Evolutionary conservation across 2,888 invertebrate species (phyloP).

Genomic region (Perizoma flavofasciatum): DNA sequence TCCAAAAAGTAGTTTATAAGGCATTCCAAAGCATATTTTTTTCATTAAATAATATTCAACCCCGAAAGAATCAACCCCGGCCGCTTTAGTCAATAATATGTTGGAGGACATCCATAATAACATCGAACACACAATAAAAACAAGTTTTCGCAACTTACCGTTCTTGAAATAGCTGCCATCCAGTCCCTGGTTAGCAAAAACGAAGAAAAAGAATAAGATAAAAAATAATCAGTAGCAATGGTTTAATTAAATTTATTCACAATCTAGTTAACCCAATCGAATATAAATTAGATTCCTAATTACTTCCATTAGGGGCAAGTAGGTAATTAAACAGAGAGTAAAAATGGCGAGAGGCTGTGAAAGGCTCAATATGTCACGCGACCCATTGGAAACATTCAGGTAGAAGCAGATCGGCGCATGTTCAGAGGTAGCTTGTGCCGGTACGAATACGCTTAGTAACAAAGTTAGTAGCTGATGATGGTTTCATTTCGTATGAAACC

Average conservation of each 20-base stretch:
- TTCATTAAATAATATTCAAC: no score
- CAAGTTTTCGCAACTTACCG: slow-evolving; percentile 81
- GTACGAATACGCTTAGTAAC: no score
- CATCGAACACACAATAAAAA: no score
- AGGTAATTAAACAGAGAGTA: slow-evolving; percentile 22
- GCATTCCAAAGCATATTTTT: no score
- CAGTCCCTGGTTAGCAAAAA: slow-evolving; percentile 86
- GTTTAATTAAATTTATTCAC: slow-evolving; percentile 20
- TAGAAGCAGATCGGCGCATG: background rate
- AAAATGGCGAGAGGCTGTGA: slow-evolving; percentile 26
- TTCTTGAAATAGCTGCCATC: slow-evolving; percentile 91
- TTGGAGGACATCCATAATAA: no score
- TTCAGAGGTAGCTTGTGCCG: background rate
- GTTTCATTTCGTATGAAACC: no score
- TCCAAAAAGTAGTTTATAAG: no score
- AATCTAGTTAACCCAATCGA: slow-evolving; percentile 20
- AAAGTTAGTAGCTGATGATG: no score
- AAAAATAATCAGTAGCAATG: background rate
- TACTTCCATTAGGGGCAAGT: slow-evolving; percentile 6
- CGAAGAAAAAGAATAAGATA: slow-evolving; percentile 30
- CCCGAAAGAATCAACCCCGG: no score
- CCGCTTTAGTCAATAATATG: no score
- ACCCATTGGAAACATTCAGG: background rate
- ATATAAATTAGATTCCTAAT: slow-evolving; percentile 17
- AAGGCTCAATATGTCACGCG: slow-evolving; percentile 33